Base-by-base conservation (phyloP, 2,888 invertebrate genomes). In the Eubasilissa splendida region DNA sequence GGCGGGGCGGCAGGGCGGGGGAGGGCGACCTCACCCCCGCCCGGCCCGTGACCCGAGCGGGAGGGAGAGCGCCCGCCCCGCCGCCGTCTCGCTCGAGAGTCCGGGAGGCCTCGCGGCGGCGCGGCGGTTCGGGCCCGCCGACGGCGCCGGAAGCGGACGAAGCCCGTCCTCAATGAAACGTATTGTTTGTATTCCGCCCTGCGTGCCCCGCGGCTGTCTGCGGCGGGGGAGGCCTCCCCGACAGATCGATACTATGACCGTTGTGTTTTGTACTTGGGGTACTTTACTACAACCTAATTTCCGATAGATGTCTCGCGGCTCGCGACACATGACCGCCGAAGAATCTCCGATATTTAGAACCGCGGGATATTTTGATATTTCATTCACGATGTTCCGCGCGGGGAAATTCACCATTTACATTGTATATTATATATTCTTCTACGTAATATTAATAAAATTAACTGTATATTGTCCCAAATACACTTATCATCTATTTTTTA, bases 1-100 rank as follows among this genome's bases (percentile, higher is more conserved):
- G 76, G 14, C n/a, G 14, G 22, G 11, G 33, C 1, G 65, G 10
- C 11, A n/a, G 9, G 22, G 9, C n/a, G 9, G 22, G 22, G 22
- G 22, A 22, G 12, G 59, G 33, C 31, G 12, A 3, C 52, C 52
- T 79, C 66, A 8, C 5, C 33, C 50, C 11, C 65, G 33, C 10
- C 33, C 31, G 65, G 33, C 52, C 53, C 65, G 9, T 22, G 42
- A 14, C 76, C 42, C 22, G n/a, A 42, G 31, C 8, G 52, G 53
- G 84, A 80, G 83, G 84, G 76, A 80, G 82, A 82, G 83, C 79
- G 82, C 84, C 82, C 83, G 82, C 59, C 83, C 83, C 75, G 82
- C 80, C 83, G 84, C 78, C 81, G 84, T 22, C 63, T 5, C 31
- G 11, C 65, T 31, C 65, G 63, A 11, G 11, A 63, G 4, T 7